Base-by-base conservation (phyloP, 2,888 invertebrate species). In the Crematogaster levior region DNA sequence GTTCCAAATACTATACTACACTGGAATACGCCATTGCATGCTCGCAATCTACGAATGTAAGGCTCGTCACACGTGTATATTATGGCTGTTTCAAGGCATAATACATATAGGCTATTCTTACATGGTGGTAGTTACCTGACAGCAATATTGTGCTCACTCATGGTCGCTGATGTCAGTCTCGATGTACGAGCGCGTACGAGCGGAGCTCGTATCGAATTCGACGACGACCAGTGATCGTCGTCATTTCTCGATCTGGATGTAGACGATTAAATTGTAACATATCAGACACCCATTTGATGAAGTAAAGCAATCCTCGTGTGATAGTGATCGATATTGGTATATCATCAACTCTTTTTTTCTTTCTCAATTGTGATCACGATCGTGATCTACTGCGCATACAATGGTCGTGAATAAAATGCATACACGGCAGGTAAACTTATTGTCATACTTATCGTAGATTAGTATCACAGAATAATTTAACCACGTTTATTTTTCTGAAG, bases 1-100 rank as follows among this genome's bases (percentile, higher is more conserved):
- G 68, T 68, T 77, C 77, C 60, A 74, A 84, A 81, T 84, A 73
- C 53, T 48, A 81, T 84, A 73, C 53, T 48, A 73, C 60, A 63
- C n/a, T n/a, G 27, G 21, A 24, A 18, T 10, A 48, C 66, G 18
- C 2, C 18, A 12, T 10, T 27, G 21, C 3, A 9, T 18, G 27
- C 12, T 30, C 56, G 27, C 12, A 37, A n/a, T n/a, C 6, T 1
- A 46, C 72, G 18, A 51, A 56, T 40, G 21, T 70, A 18, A 58
- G 7, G 18, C 48, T 40, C 53, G 75, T 63, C 68, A 18, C 53
- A 24, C 10, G 40, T 4, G 24, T 66, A n/a, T 73, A 30, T 63
- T 68, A 60, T 48, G 40, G 72, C 53, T 58, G 66, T 56, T 73
- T 75, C 27, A 24, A 56, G 48, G 30, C 34, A n/a, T n/a, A n/a